Percentiles rank a stretch among this genome's conserved stretches.
Conservation (phyloP, 2,797 vertebrate genomes). For the Lycodopsis pacificus region DNA sequence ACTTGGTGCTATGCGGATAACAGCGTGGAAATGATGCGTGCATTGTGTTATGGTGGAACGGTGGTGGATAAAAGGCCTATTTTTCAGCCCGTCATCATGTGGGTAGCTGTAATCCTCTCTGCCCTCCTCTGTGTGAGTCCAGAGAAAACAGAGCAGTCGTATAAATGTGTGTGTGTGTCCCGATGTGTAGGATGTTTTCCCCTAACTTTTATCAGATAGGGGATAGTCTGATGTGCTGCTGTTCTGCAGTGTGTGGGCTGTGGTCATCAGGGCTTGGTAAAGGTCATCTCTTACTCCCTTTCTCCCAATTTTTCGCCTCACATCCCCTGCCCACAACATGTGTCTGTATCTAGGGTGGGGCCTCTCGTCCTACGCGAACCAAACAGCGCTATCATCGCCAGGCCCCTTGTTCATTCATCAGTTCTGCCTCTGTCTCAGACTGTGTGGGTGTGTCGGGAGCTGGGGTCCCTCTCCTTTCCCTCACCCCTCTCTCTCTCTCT, state of each 20-base stretch:
- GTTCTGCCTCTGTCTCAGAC: conserved; percentile 58
- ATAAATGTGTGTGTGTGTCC: conserved; percentile 35
- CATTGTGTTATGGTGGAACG: conserved; percentile 76
- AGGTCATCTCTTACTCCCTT: conserved; percentile 71
- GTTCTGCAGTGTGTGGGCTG: conserved; percentile 68
- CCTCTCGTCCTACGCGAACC: conserved; percentile 45
- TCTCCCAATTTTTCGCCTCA: conserved; percentile 53
- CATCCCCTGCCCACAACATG: conserved; percentile 68
- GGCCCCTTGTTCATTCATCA: conserved; percentile 71
- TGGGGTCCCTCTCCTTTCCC: conserved; percentile 59
- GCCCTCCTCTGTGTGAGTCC: conserved; percentile 66
- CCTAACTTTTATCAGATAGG: conserved; percentile 69
- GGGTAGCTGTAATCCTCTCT: conserved; percentile 76
- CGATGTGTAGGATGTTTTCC: conserved; percentile 50
- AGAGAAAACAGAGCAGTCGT: conserved; percentile 66
- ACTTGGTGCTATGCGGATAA: conserved; percentile 66
- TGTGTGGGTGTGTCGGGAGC: conserved; percentile 64
- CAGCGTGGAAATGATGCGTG: conserved; percentile 77
- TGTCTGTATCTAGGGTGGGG: conserved; percentile 62
- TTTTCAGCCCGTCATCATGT: conserved; percentile 80
- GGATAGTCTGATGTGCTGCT: conserved; percentile 61
- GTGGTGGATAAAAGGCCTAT: conserved; percentile 76
- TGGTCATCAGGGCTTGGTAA: conserved; percentile 68
- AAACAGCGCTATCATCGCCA: conserved; percentile 54
- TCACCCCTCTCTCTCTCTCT: conserved; percentile 32